These are phyloP conservation scores for Parochlus steinenii DNA, from an alignment of 2,888 invertebrate species.

Conservation along the genomic window DNA sequence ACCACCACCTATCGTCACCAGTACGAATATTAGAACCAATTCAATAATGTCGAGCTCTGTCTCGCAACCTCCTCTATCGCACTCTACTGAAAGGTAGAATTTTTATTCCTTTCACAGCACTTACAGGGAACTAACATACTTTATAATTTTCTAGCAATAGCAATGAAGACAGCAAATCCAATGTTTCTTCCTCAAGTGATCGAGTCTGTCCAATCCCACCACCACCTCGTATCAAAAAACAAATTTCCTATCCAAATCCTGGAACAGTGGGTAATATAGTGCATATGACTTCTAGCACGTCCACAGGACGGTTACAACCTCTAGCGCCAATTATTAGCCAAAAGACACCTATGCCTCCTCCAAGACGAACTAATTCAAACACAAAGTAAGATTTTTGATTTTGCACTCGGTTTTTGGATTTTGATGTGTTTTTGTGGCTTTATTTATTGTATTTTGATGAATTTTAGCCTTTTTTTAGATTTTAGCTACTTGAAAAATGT, in stretches of 20 bases:
- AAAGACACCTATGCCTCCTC: conserved; percentile 23
- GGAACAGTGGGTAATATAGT: conserved; percentile 6
- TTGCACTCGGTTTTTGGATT: not conserved
- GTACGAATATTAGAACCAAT: conserved; percentile 1
- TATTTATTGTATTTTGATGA: not conserved
- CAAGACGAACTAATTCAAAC: conserved; percentile 22
- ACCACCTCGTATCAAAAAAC: conserved; percentile 23
- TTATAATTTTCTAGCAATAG: conserved; percentile 3
- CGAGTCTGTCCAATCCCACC: conserved; percentile 16
- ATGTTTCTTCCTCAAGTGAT: conserved; percentile 10
- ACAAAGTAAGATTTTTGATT: conserved; percentile 20
- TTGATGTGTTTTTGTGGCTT: conserved; percentile 3
- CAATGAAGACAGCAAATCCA: conserved; percentile 11
- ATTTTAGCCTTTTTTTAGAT: conserved; percentile 1
- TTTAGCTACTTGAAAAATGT: conserved; percentile 3
- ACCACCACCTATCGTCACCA: not conserved
- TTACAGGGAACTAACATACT: not conserved
- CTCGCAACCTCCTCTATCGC: not conserved
- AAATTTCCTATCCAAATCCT: conserved; percentile 11
- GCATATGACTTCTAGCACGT: too few species aligned
- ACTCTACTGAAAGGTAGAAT: conserved; percentile 8
- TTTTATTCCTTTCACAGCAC: not conserved
- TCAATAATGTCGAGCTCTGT: not conserved
- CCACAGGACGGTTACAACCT: too few species aligned
- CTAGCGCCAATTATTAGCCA: not conserved